These are phyloP conservation scores for Drosophila neonasuta DNA, from an alignment of 2,888 invertebrate species.

Conservation along the genomic window DNA sequence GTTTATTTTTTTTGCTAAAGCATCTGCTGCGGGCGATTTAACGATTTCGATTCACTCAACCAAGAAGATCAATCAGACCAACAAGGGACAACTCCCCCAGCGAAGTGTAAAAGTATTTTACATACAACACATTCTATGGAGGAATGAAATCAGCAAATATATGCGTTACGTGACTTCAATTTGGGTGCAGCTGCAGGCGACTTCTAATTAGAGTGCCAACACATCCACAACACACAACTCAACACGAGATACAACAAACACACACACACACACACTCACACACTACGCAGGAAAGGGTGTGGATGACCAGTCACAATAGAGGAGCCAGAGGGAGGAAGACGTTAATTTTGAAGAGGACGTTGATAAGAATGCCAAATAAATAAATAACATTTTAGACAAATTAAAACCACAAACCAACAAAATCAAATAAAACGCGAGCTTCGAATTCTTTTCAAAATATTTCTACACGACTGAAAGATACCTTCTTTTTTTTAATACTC, in stretches of 20 bases:
- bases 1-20: constrained; percentile 15
- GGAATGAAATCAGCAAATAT: constrained; percentile 71
- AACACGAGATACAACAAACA: not conserved
- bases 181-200: constrained; percentile 66
- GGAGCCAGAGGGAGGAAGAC: constrained; percentile 10
- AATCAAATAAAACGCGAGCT: constrained; percentile 4
- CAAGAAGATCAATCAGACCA: constrained; percentile 51
- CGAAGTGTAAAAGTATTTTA: constrained; percentile 54
- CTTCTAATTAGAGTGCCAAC: constrained; percentile 68
- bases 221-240: constrained; percentile 34
- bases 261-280: constrained; percentile 8
- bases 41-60: constrained; percentile 42
- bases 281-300: constrained; percentile 50
- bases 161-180: constrained; percentile 70
- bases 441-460: too few relatives aligned
- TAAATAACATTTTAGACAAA: constrained; percentile 12
- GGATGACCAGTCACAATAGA: constrained; percentile 17
- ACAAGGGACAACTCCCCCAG: constrained; percentile 22
- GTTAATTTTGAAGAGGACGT: constrained; percentile 28
- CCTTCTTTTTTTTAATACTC: too few relatives aligned
- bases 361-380: constrained; percentile 19
- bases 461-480: not conserved
- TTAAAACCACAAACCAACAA: constrained; percentile 5
- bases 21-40: constrained; percentile 22
- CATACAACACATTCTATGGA: constrained; percentile 44